A percentile compares a stretch with the other conserved stretches of the same genome.
These are phyloP conservation scores for Aplocera efformata DNA, from an alignment of 2,888 invertebrate genomes.

Conservation along the genomic window DNA sequence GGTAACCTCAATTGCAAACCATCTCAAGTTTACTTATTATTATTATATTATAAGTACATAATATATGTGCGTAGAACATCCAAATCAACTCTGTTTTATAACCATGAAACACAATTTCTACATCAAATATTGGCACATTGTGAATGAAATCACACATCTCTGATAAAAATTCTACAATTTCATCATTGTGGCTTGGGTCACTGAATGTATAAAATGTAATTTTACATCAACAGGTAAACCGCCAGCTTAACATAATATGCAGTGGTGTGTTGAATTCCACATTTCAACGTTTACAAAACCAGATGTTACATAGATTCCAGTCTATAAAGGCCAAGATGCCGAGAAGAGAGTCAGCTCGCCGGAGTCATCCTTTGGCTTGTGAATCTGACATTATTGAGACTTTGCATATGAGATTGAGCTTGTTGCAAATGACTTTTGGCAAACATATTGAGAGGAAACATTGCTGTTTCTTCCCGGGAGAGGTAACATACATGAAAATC, in stretches of 20 bases:
- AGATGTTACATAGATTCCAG: constrained; percentile 92
- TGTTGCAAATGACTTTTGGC: constrained; percentile 96
- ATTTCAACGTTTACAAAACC: constrained; percentile 91
- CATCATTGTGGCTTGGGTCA: constrained; percentile 6
- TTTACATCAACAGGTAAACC: constrained; percentile 84
- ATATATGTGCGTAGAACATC: no score
- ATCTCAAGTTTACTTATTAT: neutral
- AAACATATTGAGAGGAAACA: constrained; percentile 96
- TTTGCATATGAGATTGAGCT: constrained; percentile 93
- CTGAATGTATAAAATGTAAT: constrained; percentile 12
- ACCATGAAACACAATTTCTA: no score
- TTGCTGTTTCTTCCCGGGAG: constrained; percentile 97
- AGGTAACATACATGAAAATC: constrained; percentile 80
- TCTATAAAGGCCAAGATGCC: constrained; percentile 95
- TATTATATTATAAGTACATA: no score
- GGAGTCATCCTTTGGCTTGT: constrained; percentile 93
- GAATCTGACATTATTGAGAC: constrained; percentile 97
- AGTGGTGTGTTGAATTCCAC: constrained; percentile 90
- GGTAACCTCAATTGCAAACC: constrained; percentile 16
- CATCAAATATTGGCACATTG: constrained; percentile 1
- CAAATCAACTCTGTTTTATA: no score
- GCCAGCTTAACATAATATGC: constrained; percentile 89
- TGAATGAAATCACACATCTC: neutral
- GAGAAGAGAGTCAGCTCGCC: constrained; percentile 92
- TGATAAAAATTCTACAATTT: constrained; percentile 13